Evolutionary conservation across 2,888 invertebrate genomes (phyloP), one percentile per base, ranked within the genome.

Genomic region (Tetragnatha montana): DNA sequence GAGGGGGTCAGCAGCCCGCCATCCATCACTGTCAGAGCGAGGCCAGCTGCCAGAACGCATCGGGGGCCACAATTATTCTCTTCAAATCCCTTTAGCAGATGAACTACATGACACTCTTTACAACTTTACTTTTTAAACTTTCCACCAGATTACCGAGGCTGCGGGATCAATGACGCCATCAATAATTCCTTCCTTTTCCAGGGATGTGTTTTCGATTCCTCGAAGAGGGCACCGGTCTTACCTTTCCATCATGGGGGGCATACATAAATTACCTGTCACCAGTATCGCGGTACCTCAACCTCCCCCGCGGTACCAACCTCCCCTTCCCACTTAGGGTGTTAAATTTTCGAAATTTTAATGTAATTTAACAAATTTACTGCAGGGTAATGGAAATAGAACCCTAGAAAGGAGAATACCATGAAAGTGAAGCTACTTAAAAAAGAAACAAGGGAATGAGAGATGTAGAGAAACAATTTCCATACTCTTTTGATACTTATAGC

Each of bases 21-120:
- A 90, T 90, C 90, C 79, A 90, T 90, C 90, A 90, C 68, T 90
- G 90, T 90, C 90, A 90, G 83, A 81, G 70, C 49, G 86, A 84
- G 90, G 78, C 90, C 74, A 84, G 87, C 87, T 90, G 90, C 87
- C 90, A 90, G 87, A 90, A 86, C 87, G 81, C 79, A 90, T 90
- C 84, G 81, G 68, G 84, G 87, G 87, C 90, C 86, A 81, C 90
- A 90, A 90, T 90, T 90, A 90, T 90, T 90, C 90, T 90, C 90
- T 80, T 68, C 79, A 90, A 90, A 90, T 87, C 90, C 90, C 90
- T 84, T 90, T 80, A 90, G 87, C 87, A 90, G 90, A 90, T 84
- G 90, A 90, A 90, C 87, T 90, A 90, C 90, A 90, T 80, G 87
- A 79, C 84, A 90, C 90, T 90, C 90, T 90, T 89, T 87, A 87